Evolutionary conservation across 1,140 invertebrate species (phyloP), one percentile per base, ranked within the genome.

Genomic region (Pseudomyrmex sp.): DNA sequence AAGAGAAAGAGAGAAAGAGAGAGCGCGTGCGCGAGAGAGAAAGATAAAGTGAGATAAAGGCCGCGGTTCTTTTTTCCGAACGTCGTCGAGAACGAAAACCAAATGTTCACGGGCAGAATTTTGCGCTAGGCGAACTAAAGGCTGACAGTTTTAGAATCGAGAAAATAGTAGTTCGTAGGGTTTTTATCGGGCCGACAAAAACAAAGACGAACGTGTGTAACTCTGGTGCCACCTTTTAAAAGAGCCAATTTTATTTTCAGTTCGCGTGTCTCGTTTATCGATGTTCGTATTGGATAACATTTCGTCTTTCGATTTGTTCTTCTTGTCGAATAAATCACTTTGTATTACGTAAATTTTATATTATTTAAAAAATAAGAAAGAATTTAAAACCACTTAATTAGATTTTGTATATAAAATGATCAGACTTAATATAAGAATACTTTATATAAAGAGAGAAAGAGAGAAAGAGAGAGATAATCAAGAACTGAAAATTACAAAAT

Each of bases 161-260:
- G 63, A 85, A 74, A 79, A 77, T 59, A 88, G 80, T 89, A 89
- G 87, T 80, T 86, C 44, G 85, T 89, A 88, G 87, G 63, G 58
- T 86, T 82, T 88, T 86, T 86, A 86, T 89, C 88, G 80, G 83
- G 80, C 20, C 84, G 84, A 80, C 54, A 79, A 61, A 70, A 70
- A 35, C 35, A 85, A 79, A 54, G 69, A 88, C 77, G 59, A 58
- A 88, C 84, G 80, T 83, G 88, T 84, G 88, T 89, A 87, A 89
- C 80, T 72, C 46, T 86, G 68, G 79, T 68, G 73, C 62, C 62
- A 84, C 66, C 26, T 79, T 77, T 35, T 35, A 35, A 83, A 52
- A 79, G 74, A 80, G 46, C 44, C 44, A 72, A 72, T 72, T 72
- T 56, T 46, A 12, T 80, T 35, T 80, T 48, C 35, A 82, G 44